Percentiles rank a stretch among this genome's conserved stretches.
phyloP scores from a whole-genome alignment of 2,113 vertebrate genomes.

The Synchiropus splendidus region DNA sequence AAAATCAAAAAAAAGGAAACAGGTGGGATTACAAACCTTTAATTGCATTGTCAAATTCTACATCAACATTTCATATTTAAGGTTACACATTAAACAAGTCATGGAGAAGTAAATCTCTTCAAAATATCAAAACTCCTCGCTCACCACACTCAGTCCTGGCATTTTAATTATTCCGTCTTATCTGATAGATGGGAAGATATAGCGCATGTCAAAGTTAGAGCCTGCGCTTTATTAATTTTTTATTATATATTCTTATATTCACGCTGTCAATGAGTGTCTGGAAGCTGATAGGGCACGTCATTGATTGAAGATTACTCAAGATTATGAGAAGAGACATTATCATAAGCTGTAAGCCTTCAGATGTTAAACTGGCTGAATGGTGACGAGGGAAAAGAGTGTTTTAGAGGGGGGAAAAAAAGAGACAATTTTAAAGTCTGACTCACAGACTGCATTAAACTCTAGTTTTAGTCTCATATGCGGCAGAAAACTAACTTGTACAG shows the following conservation, averaged over 20 bases:
- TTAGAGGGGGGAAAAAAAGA: background rate
- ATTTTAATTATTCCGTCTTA: constrained; percentile 72
- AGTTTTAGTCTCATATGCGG: too few species aligned
- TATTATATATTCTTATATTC: constrained; percentile 66
- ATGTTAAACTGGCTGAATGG: constrained; percentile 37
- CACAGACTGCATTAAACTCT: too few species aligned
- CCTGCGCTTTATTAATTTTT: constrained; percentile 64
- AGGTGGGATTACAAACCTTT: constrained; percentile 53
- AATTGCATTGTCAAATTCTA: constrained; percentile 61
- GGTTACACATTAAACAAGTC: constrained; percentile 45
- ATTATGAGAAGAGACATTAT: constrained; percentile 46
- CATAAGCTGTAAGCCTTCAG: constrained; percentile 38
- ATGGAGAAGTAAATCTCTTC: constrained; percentile 49
- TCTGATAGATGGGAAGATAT: constrained; percentile 69
- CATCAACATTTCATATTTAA: constrained; percentile 34
- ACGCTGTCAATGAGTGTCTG: constrained; percentile 52
- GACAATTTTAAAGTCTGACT: constrained; percentile 4
- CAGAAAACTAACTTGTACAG: constrained; percentile 7
- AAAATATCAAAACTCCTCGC: constrained; percentile 42
- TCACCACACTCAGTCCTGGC: constrained; percentile 54
- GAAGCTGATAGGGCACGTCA: constrained; percentile 54
- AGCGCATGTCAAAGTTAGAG: constrained; percentile 59
- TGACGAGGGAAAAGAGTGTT: constrained; percentile 18
- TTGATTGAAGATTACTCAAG: constrained; percentile 61
- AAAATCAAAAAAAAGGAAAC: constrained; percentile 14